A percentile compares a stretch with the other conserved stretches of the same genome.
Conservation (phyloP, 2,888 invertebrate genomes). For the Andricus curvator region DNA sequence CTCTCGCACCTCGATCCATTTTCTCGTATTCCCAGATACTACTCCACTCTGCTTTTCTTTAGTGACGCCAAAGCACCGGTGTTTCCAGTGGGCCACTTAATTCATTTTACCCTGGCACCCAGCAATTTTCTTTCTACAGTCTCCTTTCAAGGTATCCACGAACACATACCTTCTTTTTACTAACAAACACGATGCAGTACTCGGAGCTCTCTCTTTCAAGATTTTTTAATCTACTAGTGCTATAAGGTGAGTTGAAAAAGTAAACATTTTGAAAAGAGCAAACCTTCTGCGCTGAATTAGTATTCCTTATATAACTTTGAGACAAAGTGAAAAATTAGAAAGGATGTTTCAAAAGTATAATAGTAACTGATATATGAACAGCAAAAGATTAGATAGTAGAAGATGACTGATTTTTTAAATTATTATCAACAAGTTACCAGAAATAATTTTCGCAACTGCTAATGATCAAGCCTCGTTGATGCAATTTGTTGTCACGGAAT, state of each 20-base stretch:
- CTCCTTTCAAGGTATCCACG: background rate
- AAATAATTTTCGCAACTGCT: too few relatives aligned
- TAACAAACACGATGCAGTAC: background rate
- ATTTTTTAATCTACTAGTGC: background rate
- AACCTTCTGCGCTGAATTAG: too few relatives aligned
- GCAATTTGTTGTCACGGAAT: too few relatives aligned
- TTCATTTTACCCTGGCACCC: conserved; percentile 23
- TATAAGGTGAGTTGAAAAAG: background rate
- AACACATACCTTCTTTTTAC: background rate
- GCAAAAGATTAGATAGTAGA: too few relatives aligned
- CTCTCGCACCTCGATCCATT: conserved; percentile 6
- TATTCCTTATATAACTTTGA: too few relatives aligned
- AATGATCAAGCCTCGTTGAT: too few relatives aligned
- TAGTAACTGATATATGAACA: too few relatives aligned
- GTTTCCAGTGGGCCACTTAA: conserved; percentile 36
- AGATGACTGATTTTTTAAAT: too few relatives aligned
- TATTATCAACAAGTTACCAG: too few relatives aligned
- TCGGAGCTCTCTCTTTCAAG: background rate
- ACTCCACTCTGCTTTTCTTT: conserved; percentile 28
- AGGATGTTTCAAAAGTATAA: too few relatives aligned
- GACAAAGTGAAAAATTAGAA: too few relatives aligned
- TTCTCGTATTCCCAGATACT: conserved; percentile 37
- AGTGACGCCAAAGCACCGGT: background rate
- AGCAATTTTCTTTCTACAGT: conserved; percentile 2
- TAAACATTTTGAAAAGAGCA: background rate